Evolutionary conservation across 2,888 invertebrate genomes (phyloP), one percentile per base, ranked within the genome.

Genomic region (Pammene fasciana): DNA sequence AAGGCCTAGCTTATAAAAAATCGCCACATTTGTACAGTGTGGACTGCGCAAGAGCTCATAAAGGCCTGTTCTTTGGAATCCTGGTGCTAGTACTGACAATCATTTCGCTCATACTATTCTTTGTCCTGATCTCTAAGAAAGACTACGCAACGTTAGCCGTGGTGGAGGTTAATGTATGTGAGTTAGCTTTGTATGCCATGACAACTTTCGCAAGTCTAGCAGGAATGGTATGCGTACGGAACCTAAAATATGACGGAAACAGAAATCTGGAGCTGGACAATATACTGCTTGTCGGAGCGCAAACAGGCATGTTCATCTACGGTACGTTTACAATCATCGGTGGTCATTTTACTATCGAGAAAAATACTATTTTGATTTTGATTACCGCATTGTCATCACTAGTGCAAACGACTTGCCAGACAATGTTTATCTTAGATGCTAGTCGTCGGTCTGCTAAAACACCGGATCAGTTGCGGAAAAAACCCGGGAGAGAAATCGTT

Each of bases 291-390:
- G 96, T 99, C 13, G 97, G 98, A 0, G 98, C 98, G 0, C 97
- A 99, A 86, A 97, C 97, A 0, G 99, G 99, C 9, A 97, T 98
- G 91, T 98, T 98, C 84, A 96, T 98, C 74, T 98, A 98, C 86
- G 97, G 97, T 73, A 97, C 97, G 52, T 98, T 98, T 83, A 97
- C 98, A 10, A 97, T 99, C 70, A 97, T 98, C 71, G 98, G 98
- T 0, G 97, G 97, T 4, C 97, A 97, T 81, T 97, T 98, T 76
- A 97, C 97, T 0, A 93, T 96, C 71, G 95, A 96, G 76, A 95
- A 95, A 79, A 96, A 97, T 77, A 97, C 97, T 7, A 94, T 96
- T 65, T 87, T 98, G 36, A 97, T 97, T 43, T 90, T 98, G 54
- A 94, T 97, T 36, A 97, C 97, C 7, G 97, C 97, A 0, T 82